A percentile compares a stretch with the other conserved stretches of the same genome.
Conservation (phyloP, 1,140 invertebrate species). For the Scaptomyza graminum region DNA sequence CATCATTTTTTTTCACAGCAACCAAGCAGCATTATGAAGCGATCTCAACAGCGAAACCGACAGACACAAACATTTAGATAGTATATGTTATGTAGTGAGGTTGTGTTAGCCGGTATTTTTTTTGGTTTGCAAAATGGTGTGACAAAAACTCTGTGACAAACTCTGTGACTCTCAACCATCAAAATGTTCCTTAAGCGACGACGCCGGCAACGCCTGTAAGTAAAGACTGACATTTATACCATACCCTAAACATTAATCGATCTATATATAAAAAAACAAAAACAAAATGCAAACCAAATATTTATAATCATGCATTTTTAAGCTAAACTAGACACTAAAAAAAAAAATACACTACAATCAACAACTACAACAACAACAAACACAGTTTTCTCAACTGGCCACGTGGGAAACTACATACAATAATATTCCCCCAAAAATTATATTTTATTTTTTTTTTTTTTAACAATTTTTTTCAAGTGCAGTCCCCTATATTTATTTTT, state of each 20-base stretch:
- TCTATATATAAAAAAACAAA: slow-evolving; percentile 30
- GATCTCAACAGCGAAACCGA: slow-evolving; percentile 55
- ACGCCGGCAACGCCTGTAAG: slow-evolving; percentile 74
- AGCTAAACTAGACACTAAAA: slow-evolving; percentile 49
- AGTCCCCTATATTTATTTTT: slow-evolving; percentile 12
- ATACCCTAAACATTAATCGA: slow-evolving; percentile 27
- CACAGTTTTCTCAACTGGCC: slow-evolving; percentile 10
- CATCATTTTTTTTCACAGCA: slow-evolving; percentile 74
- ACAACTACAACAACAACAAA: slow-evolving; percentile 21
- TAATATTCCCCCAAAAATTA: not conserved
- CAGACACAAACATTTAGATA: slow-evolving; percentile 64
- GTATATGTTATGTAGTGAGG: slow-evolving; percentile 66
- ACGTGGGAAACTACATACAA: slow-evolving; percentile 17
- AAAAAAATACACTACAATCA: slow-evolving; percentile 25
- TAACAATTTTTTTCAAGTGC: slow-evolving; percentile 19
- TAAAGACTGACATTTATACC: slow-evolving; percentile 58
- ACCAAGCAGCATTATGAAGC: slow-evolving; percentile 43
- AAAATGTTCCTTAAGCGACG: slow-evolving; percentile 73
- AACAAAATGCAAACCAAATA: slow-evolving; percentile 15
- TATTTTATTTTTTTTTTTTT: slow-evolving; percentile 20
- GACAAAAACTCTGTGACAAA: slow-evolving; percentile 22
- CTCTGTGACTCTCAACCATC: slow-evolving; percentile 58
- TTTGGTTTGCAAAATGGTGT: slow-evolving; percentile 59
- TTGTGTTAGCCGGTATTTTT: slow-evolving; percentile 13
- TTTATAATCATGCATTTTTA: slow-evolving; percentile 36